Conservation (phyloP, 2,888 invertebrate genomes). For the Thumatha senex region DNA sequence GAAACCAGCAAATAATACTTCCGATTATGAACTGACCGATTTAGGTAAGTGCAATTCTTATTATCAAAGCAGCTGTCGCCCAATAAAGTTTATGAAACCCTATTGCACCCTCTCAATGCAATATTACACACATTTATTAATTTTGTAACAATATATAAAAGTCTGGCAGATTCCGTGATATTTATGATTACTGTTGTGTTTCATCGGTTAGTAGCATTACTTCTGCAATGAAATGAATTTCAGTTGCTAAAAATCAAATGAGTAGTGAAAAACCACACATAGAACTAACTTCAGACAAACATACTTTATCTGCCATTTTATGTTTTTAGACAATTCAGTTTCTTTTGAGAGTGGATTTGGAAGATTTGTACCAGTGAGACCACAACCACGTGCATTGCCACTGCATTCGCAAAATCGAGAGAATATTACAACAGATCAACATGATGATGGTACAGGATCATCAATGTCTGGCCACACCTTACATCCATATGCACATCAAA, state of each 20-base stretch:
- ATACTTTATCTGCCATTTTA: conserved; percentile 1
- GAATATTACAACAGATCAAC: conserved; percentile 61
- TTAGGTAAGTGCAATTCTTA: conserved; percentile 59
- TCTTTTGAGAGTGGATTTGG: conserved; percentile 77
- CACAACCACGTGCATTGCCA: conserved; percentile 74
- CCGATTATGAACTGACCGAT: conserved; percentile 77
- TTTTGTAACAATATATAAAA: too few species aligned
- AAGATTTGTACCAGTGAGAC: conserved; percentile 79
- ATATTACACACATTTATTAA: too few species aligned
- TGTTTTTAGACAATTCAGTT: conserved; percentile 69
- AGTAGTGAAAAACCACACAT: too few species aligned
- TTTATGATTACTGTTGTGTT: too few species aligned
- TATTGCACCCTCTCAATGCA: too few species aligned
- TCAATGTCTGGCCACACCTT: conserved; percentile 65
- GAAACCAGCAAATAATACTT: conserved; percentile 75
- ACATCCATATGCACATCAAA: conserved; percentile 74
- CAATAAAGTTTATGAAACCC: conserved; percentile 1
- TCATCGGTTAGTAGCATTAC: too few species aligned
- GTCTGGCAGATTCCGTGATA: too few species aligned
- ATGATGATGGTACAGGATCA: conserved; percentile 66
- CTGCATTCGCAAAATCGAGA: conserved; percentile 74
- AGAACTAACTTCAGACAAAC: too few species aligned
- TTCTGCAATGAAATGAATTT: too few species aligned
- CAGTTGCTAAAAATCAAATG: too few species aligned
- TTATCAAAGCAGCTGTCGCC: not conserved